phyloP scores from a whole-genome alignment of 1,140 invertebrate species.

The Mactra quadrangularis region DNA sequence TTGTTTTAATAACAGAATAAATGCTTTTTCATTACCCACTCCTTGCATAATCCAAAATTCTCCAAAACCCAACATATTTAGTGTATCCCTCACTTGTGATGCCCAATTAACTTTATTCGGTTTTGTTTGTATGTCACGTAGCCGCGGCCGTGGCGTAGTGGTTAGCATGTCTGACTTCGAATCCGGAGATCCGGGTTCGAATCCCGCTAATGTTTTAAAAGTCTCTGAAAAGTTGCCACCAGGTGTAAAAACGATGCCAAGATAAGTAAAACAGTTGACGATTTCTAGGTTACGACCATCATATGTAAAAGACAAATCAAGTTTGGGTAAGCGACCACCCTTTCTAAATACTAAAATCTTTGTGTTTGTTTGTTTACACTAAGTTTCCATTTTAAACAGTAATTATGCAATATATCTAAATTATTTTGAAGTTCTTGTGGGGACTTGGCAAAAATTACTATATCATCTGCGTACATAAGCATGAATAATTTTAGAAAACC shows the following conservation, averaged over 20 bases:
- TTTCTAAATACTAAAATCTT: too few relatives aligned
- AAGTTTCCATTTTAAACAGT: constrained; percentile 20
- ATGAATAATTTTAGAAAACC: constrained; percentile 14
- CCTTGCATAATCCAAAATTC: neutral
- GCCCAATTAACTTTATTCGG: neutral
- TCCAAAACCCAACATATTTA: neutral
- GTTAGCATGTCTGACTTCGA: too few relatives aligned
- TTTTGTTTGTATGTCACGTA: neutral
- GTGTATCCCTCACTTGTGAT: neutral
- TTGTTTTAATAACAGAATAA: neutral
- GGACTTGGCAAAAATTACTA: constrained; percentile 11
- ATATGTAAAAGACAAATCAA: constrained; percentile 8
- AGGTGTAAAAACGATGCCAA: too few relatives aligned
- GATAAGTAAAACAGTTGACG: too few relatives aligned
- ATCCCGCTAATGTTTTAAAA: neutral
- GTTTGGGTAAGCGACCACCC: neutral
- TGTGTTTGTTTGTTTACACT: neutral
- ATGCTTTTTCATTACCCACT: neutral
- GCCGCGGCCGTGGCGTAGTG: too few relatives aligned
- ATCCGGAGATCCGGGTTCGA: too few relatives aligned
- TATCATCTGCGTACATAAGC: constrained; percentile 37
- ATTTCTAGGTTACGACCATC: neutral
- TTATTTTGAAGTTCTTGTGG: neutral
- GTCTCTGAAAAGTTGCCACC: neutral
- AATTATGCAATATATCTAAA: neutral